Evolutionary conservation across 2,888 invertebrate species (phyloP), one percentile per base, ranked within the genome.

Genomic region (Ceraclea dissimilis): DNA sequence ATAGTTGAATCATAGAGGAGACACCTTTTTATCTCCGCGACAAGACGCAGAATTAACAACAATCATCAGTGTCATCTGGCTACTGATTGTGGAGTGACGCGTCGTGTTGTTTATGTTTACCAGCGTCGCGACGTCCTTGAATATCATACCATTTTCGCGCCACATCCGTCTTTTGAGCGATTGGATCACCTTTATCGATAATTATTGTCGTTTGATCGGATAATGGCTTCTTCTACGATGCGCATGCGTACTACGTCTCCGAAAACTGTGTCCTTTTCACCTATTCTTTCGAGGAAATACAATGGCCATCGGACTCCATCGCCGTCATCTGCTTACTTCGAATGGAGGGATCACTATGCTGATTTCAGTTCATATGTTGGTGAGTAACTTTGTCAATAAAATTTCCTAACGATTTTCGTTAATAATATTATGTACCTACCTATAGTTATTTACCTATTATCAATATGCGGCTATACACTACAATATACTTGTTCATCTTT

Each of bases 221-320:
- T 72, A 71, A 80, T 80, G 80, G 76, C 79, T 65, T 66, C 65
- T 66, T 51, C 53, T 66, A 79, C 77, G 64, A 75, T 81, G 76
- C 81, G 82, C 77, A 79, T 77, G 76, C 81, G 82, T 70, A 81
- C 82, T 54, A 80, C 81, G 67, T 81, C 81, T 70, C 82, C 82
- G 61, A 82, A 83, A 70, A 78, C 81, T 43, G 82, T 83, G 64
- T 82, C 82, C 66, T 83, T 83, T 70, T 81, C 82, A 69, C 81
- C 81, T 62, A 78, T 80, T 62, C 77, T 81, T 60, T 79, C 81
- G 64, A 72, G 80, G 62, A 79, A 80, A 63, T 80, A 79, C 68
- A 77, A 74, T 68, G 74, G 69, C 46, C 72, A 75, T 56, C 64
- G 63, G 59, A 68, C 66, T 13, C 26, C 56, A 2, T 22, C 57